These are phyloP conservation scores for Noturus placidus DNA, from an alignment of 2,113 vertebrate species.

Conservation along the genomic window DNA sequence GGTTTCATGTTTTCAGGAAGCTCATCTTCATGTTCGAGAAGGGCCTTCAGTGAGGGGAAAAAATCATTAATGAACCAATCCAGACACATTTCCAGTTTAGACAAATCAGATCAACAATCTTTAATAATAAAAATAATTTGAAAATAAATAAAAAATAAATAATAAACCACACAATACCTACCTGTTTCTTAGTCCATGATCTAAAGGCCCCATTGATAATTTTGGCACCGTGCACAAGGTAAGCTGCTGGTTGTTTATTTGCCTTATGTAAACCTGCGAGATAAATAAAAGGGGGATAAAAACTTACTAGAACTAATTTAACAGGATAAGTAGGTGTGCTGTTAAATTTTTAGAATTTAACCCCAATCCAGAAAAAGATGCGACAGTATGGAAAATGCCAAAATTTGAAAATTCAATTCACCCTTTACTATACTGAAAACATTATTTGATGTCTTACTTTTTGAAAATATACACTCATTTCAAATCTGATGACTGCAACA, in stretches of 20 bases:
- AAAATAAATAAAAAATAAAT: background rate
- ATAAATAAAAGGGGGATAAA: conserved; percentile 8
- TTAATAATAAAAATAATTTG: background rate
- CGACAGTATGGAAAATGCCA: too few relatives aligned
- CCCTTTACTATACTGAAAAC: too few relatives aligned
- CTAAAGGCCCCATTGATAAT: conserved; percentile 97
- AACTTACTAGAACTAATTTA: background rate
- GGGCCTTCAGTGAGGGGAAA: conserved; percentile 74
- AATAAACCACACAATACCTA: conserved; percentile 53
- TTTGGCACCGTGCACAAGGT: conserved; percentile 95
- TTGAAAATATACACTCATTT: too few relatives aligned
- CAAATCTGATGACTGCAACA: too few relatives aligned
- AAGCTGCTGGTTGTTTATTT: conserved; percentile 88
- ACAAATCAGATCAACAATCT: background rate
- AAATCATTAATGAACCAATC: conserved; percentile 5
- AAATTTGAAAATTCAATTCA: too few relatives aligned
- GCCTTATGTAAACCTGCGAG: conserved; percentile 90
- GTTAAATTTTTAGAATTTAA: too few relatives aligned
- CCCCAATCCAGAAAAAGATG: too few relatives aligned
- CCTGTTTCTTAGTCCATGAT: conserved; percentile 98
- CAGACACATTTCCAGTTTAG: background rate
- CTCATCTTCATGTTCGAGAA: conserved; percentile 95
- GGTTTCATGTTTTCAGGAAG: conserved; percentile 98
- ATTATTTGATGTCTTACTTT: too few relatives aligned
- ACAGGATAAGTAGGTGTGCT: background rate